Evolutionary conservation across 2,797 vertebrate genomes (phyloP), one percentile per base, ranked within the genome.

Genomic region (Acrocephalus scirpaceus): DNA sequence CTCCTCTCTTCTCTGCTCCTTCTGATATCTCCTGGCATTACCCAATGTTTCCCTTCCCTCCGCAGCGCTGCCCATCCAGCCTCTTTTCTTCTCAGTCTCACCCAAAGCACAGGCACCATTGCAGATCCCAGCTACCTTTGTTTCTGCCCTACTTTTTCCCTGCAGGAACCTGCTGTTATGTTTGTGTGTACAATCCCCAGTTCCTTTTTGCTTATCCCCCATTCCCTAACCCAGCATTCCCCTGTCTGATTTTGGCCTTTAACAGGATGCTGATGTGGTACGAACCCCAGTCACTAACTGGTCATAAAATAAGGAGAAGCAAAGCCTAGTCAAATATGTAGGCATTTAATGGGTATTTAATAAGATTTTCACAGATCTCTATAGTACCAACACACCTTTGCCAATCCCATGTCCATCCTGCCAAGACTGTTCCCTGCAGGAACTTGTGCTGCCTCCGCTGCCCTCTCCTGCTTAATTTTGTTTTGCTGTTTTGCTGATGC

Each of bases 371-470:
- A 36, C 8, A 32, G 25, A 13, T 45, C 42, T 79, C 40, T 25
- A 3, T 12, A 56, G n/a, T 16, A 64, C 16, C 14, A 50, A 29
- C 25, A 78, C 7, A 50, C 9, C 40, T 80, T 71, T 30, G 8
- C 22, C 5, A 40, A 54, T 56, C 40, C 15, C 7, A 1, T 17
- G 40, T 62, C 23, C 53, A 58, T 27, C 27, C 30, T 3, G 1
- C 9, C 64, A 71, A 74, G 34, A 16, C 19, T 70, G 34, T 9
- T 16, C n/a, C 16, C 36, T 19, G 2, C 5, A n/a, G 13, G 16
- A 13, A 40, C 9, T 16, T 69, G 20, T 11, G 25, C 5, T 65
- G 29, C 34, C 48, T 45, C 23, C 0, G 0, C 54, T 54, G 23
- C 27, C n/a, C 53, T 71, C 23, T 58, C 62, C 45, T 57, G 30